Conservation (phyloP, 2,797 vertebrate genomes). For the Paguma larvata region DNA sequence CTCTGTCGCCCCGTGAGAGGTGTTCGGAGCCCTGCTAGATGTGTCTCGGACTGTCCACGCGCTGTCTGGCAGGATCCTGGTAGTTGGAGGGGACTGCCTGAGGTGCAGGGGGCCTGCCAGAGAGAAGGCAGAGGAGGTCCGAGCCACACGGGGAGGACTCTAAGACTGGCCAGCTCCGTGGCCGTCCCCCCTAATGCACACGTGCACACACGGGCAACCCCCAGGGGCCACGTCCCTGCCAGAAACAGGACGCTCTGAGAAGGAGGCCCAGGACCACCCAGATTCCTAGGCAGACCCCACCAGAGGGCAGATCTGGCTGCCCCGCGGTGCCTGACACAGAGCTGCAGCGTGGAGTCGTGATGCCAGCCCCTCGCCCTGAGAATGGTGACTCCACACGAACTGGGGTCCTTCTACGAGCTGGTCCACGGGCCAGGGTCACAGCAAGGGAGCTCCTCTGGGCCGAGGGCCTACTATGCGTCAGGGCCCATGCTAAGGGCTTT, state of each 20-base stretch:
- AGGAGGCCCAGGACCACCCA: background rate
- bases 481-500: background rate
- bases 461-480: background rate
- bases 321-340: background rate
- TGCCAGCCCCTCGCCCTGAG: no score
- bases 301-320: background rate
- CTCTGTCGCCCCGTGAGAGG: background rate
- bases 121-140: background rate
- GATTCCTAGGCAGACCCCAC: background rate
- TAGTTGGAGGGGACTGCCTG: no score
- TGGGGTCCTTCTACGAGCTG: background rate
- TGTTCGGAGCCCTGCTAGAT: background rate
- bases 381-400: rapidly evolving
- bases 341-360: rapidly evolving
- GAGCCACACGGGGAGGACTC: background rate
- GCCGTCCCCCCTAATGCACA: background rate
- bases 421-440: background rate
- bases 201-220: background rate
- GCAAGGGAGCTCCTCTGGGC: background rate
- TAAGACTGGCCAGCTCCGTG: background rate
- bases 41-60: background rate
- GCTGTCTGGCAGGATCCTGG: background rate
- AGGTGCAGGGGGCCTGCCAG: background rate
- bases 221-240: background rate
- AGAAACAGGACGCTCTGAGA: background rate